Percentiles rank a stretch among this genome's conserved stretches.
Evolutionary conservation across 2,888 invertebrate species (phyloP).

Genomic region (Hydroisotoma schaefferi): DNA sequence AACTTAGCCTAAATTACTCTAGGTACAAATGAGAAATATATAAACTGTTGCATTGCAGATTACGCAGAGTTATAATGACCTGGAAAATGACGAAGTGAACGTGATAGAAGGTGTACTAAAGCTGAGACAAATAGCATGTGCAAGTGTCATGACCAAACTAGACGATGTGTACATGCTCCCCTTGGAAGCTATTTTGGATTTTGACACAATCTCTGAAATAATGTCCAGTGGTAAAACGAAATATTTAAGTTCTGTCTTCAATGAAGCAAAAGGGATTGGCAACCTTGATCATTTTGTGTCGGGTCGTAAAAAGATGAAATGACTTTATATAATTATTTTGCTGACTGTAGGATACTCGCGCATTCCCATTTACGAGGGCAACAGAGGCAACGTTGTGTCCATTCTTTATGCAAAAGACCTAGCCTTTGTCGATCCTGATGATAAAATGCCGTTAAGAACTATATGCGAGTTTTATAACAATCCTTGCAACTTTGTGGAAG

Average conservation of each 20-base stretch:
- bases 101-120: slow-evolving; percentile 61
- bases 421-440: slow-evolving; percentile 62
- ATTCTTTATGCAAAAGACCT: slow-evolving; percentile 61
- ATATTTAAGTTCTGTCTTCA: neutral
- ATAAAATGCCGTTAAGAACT: slow-evolving; percentile 57
- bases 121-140: slow-evolving; percentile 58
- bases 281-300: no score
- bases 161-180: slow-evolving; percentile 61
- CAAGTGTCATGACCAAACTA: slow-evolving; percentile 60
- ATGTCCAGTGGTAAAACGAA: slow-evolving; percentile 52
- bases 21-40: no score
- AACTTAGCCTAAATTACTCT: no score
- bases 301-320: neutral
- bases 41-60: no score
- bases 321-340: no score
- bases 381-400: slow-evolving; percentile 55
- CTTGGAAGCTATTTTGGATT: slow-evolving; percentile 56
- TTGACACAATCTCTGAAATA: slow-evolving; percentile 60
- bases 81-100: slow-evolving; percentile 55
- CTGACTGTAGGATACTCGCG: slow-evolving; percentile 59
- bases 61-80: slow-evolving; percentile 52
- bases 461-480: slow-evolving; percentile 59
- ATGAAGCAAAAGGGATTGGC: neutral
- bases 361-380: slow-evolving; percentile 59
- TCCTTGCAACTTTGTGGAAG: slow-evolving; percentile 58